Base-by-base conservation (phyloP, 2,888 invertebrate genomes). In the Eurytoma adleriae region DNA sequence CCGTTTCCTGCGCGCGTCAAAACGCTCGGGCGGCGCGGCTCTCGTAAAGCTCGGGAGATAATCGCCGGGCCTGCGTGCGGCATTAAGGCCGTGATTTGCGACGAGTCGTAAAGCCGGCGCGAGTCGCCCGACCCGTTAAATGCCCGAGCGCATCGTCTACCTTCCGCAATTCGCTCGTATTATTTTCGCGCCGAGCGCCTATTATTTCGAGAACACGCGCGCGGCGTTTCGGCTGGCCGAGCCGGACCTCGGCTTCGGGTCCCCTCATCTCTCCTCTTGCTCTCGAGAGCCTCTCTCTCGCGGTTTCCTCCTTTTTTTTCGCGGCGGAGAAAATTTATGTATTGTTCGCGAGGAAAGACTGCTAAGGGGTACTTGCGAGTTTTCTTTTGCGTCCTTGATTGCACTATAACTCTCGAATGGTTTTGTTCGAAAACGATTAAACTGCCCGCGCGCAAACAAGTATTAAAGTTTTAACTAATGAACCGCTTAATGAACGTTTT, bases 151-250 rank as follows among this genome's bases (percentile, higher is more conserved):
- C 18, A 50, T 40, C 40, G 40, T 10, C 40, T 40, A 40, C 40
- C 78, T 73, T 74, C 73, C 68, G 62, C 62, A 69, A 64, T 69
- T 20, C 69, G 40, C 76, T 74, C 80, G 83, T 83, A 81, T 83
- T 81, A 81, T 83, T 81, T 72, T 64, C 78, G 75, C 75, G 61
- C 61, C 40, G 7, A 40, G 40, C 40, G 40, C 57, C 64, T 57
- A 27, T 61, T 61, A 48, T 68, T 64, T 24, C 10, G 40, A 40
- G 40, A 40, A 16, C 12, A n/a, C 20, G 78, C 54, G 80, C 62
- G 74, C 40, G 40, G 10, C 40, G 40, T 40, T 40, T 40, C 40
- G 40, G 40, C 40, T 24, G 24, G 24, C 1, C 24, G 24, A 24
- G 24, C 24, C 1, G 40, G 14, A 14, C 52, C 48, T 48, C 30